These are phyloP conservation scores for Dipodomys ordii DNA, from an alignment of 2,113 vertebrate species.

Conservation along the genomic window DNA sequence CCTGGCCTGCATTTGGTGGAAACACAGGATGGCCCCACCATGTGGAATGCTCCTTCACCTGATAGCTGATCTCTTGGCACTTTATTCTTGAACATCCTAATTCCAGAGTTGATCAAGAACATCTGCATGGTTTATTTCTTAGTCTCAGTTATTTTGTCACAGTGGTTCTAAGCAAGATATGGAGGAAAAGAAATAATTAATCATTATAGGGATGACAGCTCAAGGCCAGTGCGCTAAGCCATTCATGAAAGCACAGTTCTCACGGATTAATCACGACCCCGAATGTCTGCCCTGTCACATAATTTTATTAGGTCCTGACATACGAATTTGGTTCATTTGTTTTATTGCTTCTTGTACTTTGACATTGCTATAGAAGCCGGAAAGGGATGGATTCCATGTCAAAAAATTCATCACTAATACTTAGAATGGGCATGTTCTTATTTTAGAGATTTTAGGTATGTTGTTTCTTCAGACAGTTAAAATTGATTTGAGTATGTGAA, in stretches of 20 bases:
- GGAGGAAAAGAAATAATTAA: background rate
- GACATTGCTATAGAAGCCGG: background rate
- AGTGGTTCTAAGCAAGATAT: too few relatives aligned
- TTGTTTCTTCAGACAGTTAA: background rate
- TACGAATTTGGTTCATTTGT: too few relatives aligned
- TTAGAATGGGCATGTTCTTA: background rate
- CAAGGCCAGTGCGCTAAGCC: background rate
- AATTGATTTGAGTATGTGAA: background rate
- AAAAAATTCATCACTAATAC: background rate
- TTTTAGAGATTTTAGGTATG: background rate
- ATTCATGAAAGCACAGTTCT: too few relatives aligned
- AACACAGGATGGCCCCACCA: background rate
- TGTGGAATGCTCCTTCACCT: background rate
- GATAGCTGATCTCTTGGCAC: background rate
- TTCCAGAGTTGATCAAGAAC: background rate
- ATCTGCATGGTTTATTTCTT: background rate
- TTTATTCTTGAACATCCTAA: background rate
- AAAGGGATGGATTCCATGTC: background rate
- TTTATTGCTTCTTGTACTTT: too few relatives aligned
- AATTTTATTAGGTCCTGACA: too few relatives aligned
- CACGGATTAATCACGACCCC: too few relatives aligned
- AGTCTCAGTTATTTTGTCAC: background rate
- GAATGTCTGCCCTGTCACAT: too few relatives aligned
- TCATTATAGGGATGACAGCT: background rate
- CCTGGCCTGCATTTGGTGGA: background rate